A percentile compares a stretch with the other conserved stretches of the same genome.
Conservation (phyloP, 2,888 invertebrate genomes). For the Argyresthia goedartella region DNA sequence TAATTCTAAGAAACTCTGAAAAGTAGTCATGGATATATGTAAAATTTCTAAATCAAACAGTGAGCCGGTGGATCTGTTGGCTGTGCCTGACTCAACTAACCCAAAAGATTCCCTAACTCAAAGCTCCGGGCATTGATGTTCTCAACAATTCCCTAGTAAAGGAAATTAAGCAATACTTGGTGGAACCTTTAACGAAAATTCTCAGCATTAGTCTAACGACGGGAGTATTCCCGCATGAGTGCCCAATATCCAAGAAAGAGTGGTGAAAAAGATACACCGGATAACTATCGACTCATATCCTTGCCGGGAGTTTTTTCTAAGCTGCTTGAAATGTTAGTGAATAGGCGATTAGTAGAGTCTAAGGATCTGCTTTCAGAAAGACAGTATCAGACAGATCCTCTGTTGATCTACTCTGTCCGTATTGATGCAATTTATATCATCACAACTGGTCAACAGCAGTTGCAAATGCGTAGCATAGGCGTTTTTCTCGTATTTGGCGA, state of each 20-base stretch:
- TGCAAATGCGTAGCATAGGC: conserved; percentile 1
- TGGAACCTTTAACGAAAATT: background rate
- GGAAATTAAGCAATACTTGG: too few species aligned
- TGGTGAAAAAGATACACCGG: too few species aligned
- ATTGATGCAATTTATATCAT: background rate
- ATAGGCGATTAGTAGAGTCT: background rate
- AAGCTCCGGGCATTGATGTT: background rate
- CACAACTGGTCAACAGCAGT: background rate
- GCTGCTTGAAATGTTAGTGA: conserved; percentile 3
- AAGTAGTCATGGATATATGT: background rate
- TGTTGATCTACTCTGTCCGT: background rate
- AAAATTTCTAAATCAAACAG: background rate
- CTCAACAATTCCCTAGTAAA: background rate
- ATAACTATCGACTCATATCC: conserved; percentile 4
- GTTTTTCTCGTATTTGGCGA: conserved; percentile 7
- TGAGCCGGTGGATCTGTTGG: background rate
- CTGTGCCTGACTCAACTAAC: background rate
- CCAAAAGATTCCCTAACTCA: background rate
- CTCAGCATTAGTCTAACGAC: background rate
- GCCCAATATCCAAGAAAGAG: background rate
- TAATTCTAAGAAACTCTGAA: too few species aligned
- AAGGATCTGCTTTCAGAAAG: background rate
- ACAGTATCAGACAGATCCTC: conserved; percentile 3
- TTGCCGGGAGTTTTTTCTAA: conserved; percentile 1
- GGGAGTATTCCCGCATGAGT: conserved; percentile 2